A percentile compares a stretch with the other conserved stretches of the same genome.
These are phyloP conservation scores for Phataginus tricuspis DNA, from an alignment of 2,797 vertebrate genomes.

Conservation along the genomic window DNA sequence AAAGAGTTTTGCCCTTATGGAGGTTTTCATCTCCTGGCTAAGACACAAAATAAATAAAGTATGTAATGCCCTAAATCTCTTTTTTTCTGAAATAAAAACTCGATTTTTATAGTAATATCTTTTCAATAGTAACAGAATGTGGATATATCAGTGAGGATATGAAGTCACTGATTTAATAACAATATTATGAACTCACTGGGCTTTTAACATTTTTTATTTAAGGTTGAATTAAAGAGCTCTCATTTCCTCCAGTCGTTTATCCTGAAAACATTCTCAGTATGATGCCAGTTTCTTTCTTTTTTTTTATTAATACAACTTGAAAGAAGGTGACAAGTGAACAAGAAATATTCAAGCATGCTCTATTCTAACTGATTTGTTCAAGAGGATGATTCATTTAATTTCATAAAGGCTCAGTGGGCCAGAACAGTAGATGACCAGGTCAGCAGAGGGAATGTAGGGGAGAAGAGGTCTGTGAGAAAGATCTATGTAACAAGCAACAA, in stretches of 20 bases:
- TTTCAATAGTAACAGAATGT: neutral
- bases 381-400: constrained; percentile 82
- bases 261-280: constrained; percentile 65
- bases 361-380: constrained; percentile 75
- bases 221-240: constrained; percentile 63
- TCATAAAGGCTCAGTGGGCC: constrained; percentile 76
- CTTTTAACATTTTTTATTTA: constrained; percentile 68
- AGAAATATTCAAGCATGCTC: constrained; percentile 73
- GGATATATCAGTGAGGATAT: neutral
- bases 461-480: constrained; percentile 68
- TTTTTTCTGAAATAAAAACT: constrained; percentile 31
- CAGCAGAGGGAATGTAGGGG: constrained; percentile 67
- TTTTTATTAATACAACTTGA: constrained; percentile 70
- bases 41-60: neutral
- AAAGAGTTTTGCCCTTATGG: neutral
- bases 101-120: neutral
- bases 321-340: constrained; percentile 76
- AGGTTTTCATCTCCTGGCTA: neutral
- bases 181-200: constrained; percentile 48
- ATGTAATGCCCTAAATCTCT: neutral
- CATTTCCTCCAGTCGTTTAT: constrained; percentile 54
- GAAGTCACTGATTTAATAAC: constrained; percentile 46
- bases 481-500: constrained; percentile 77
- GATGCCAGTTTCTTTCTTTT: constrained; percentile 41
- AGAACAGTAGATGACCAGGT: constrained; percentile 79